Evolutionary conservation across 2,888 invertebrate genomes (phyloP), one percentile per base, ranked within the genome.

Genomic region (Epistrophella euchroma): DNA sequence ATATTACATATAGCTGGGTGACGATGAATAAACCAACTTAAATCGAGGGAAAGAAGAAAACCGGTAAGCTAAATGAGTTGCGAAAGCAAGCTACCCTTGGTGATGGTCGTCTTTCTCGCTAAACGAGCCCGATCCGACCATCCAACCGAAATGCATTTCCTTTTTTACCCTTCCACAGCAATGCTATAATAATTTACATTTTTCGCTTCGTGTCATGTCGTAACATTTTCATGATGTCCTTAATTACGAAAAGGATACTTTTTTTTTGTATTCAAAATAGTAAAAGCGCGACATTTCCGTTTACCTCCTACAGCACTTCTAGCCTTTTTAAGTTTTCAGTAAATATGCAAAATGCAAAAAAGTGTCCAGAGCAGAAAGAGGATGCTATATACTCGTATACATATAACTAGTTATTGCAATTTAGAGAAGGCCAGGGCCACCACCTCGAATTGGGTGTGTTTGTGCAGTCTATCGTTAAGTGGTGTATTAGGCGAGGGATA

Each of bases 151-250:
- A 71, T 64, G 71, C 50, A 72, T 70, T 68, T 72, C 60, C 74
- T 71, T 17, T 35, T 52, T 32, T 43, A 4, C 43, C 9, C 37
- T 7, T 60, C 60, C 37, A 37, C n/a, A 58, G 64, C 55, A 55
- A 52, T 60, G 60, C 50, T 64, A 66, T 52, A 52, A 68, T 82
- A 82, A 82, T 82, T 86, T 86, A 78, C 77, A 82, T 82, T 86
- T 82, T 82, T 86, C 74, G 74, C 74, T 82, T 75, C 71, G 70
- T 86, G 86, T 86, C 82, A 86, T 86, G 86, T 86, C 86, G 74
- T 78, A 77, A 86, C 86, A 82, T 77, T 82, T 86, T 86, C 86
- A 86, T 86, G 86, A 86, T 82, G 82, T 82, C 86, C 86, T 82
- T 86, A 86, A 86, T 86, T 86, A 86, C 86, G 64, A 71, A 82